phyloP scores from a whole-genome alignment of 2,888 invertebrate species.

The Holacanthella duospinosa region DNA sequence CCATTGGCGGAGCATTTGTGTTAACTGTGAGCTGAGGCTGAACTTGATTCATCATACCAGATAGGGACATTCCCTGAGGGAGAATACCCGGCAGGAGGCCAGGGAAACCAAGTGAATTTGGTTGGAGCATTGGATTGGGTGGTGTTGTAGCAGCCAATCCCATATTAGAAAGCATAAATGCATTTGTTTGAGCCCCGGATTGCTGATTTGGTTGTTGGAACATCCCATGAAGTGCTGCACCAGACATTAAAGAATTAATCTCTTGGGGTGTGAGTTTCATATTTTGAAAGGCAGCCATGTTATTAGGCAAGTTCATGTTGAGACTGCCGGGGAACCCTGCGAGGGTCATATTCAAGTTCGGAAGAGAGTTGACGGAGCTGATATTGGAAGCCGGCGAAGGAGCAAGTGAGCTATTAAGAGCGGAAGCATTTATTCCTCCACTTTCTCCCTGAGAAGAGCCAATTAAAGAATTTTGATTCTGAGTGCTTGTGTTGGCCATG shows the following conservation, averaged over 20 bases:
- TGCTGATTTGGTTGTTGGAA: background rate
- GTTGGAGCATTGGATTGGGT: background rate
- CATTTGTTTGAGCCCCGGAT: too few relatives aligned
- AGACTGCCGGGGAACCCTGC: background rate
- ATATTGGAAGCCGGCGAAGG: background rate
- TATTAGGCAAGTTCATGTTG: background rate
- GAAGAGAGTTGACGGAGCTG: background rate
- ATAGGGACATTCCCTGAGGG: background rate
- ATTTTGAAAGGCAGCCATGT: background rate
- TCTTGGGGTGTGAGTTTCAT: background rate
- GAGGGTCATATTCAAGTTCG: background rate
- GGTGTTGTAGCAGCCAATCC: background rate
- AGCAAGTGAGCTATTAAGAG: background rate
- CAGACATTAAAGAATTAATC: constrained; percentile 1
- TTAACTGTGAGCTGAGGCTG: background rate
- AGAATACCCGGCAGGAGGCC: background rate
- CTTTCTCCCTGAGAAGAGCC: background rate
- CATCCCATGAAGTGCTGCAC: background rate
- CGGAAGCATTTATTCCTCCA: background rate
- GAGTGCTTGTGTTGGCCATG: background rate
- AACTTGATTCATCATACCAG: background rate
- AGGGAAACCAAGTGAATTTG: background rate
- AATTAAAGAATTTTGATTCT: background rate
- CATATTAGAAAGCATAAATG: background rate
- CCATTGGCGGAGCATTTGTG: background rate